Percentiles rank a stretch among this genome's conserved stretches.
Evolutionary conservation across 1,140 invertebrate genomes (phyloP).

Genomic region (Geopemphigus sp.): DNA sequence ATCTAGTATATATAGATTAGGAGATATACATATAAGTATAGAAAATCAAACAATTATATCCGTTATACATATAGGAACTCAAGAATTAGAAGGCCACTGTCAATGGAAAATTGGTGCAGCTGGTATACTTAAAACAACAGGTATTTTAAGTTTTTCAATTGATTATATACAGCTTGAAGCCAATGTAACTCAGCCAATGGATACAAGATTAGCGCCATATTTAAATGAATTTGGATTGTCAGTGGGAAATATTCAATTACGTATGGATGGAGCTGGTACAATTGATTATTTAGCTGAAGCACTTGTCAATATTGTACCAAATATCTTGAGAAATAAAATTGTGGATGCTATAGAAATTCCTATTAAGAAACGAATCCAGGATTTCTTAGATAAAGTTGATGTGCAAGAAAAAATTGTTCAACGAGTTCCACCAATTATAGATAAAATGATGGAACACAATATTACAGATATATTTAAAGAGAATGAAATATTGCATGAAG

Average conservation of each 20-base stretch:
- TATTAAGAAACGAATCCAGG: slow-evolving; percentile 66
- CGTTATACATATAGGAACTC: slow-evolving; percentile 72
- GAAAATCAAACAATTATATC: slow-evolving; percentile 67
- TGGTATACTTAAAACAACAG: slow-evolving; percentile 68
- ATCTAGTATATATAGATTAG: slow-evolving; percentile 75
- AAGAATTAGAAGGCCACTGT: slow-evolving; percentile 70
- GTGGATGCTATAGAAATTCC: slow-evolving; percentile 77
- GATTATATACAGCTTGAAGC: slow-evolving; percentile 66
- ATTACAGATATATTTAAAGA: slow-evolving; percentile 48
- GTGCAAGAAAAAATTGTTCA: slow-evolving; percentile 70
- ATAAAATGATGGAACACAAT: slow-evolving; percentile 47
- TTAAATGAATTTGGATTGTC: slow-evolving; percentile 73
- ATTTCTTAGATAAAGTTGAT: slow-evolving; percentile 69
- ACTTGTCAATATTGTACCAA: slow-evolving; percentile 73
- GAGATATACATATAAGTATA: slow-evolving; percentile 71
- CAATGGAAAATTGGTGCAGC: slow-evolving; percentile 73
- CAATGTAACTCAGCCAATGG: slow-evolving; percentile 70
- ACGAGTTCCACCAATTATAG: slow-evolving; percentile 60
- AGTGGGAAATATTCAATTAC: slow-evolving; percentile 77
- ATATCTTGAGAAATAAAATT: slow-evolving; percentile 78
- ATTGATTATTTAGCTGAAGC: slow-evolving; percentile 77
- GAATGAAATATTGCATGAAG: slow-evolving; percentile 42
- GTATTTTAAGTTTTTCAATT: slow-evolving; percentile 70
- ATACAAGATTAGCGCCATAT: slow-evolving; percentile 68
- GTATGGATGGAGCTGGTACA: slow-evolving; percentile 71